Evolutionary conservation across 2,888 invertebrate species (phyloP), one percentile per base, ranked within the genome.

Genomic region (Meiosimyza platycephala): DNA sequence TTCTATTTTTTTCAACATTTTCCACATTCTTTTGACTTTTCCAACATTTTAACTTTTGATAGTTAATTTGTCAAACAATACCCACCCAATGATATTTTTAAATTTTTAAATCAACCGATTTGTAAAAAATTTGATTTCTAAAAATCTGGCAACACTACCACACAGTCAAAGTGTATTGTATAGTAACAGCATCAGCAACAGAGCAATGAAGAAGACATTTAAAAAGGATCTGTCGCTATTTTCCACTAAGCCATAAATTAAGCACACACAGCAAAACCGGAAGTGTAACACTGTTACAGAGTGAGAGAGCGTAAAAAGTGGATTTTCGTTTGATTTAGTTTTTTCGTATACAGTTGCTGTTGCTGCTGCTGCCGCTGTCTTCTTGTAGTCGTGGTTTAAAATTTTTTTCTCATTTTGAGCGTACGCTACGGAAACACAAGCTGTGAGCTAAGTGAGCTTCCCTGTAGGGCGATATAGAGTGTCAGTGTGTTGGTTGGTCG

Each of bases 201-300:
- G 16, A 57, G 16, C 12, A 48, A 13, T 11, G 59, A 22, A 71
- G 18, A 33, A 22, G 60, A 52, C 51, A 54, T 54, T 51, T 52
- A 62, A 72, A 69, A 72, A 50, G 66, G 72, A 72, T 74, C 72
- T 72, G 74, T 72, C 70, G 72, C 69, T 65, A 73, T 73, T 64
- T 70, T 73, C 72, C 62, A 72, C 67, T 72, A 73, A 75, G 73
- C 76, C 74, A 76, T 76, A 76, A 76, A 76, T 76, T 76, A 75
- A 74, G 70, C 60, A 72, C 69, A 67, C 60, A 72, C 69, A 67
- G 72, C 74, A 57, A 48, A 64, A 72, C 50, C 74, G 72, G 73
- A 72, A 74, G 71, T 64, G 69, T 71, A 72, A 71, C 28, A 28
- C 71, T 74, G 68, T 74, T 72, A 63, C 64, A 64, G 63, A 68